A percentile compares a stretch with the other conserved stretches of the same genome.
phyloP scores from a whole-genome alignment of 2,113 vertebrate genomes.

The Channa maculata region DNA sequence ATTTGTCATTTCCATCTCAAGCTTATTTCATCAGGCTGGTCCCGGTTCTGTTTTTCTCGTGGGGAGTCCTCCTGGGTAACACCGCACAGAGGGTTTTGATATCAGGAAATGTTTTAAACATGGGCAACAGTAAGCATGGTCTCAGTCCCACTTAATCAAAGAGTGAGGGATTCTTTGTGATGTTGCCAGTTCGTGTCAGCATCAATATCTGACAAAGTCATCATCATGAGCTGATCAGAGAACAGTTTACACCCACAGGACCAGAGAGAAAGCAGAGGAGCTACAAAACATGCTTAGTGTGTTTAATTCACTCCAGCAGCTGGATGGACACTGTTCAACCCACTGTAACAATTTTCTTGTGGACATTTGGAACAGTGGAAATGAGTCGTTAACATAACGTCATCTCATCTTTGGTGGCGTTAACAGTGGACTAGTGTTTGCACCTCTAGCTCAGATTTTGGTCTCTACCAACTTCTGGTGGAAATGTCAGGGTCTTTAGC shows the following conservation, averaged over 20 bases:
- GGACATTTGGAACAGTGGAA: no score
- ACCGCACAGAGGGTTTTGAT: neutral
- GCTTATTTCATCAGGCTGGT: neutral
- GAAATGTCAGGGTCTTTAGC: no score
- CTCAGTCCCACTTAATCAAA: neutral
- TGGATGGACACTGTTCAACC: neutral
- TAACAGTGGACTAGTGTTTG: no score
- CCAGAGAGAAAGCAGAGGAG: neutral
- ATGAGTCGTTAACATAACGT: no score
- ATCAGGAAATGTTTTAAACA: neutral
- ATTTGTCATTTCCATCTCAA: neutral
- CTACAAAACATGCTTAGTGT: neutral
- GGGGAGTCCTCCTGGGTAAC: neutral
- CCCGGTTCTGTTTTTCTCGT: neutral
- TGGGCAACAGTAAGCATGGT: neutral
- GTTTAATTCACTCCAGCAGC: neutral
- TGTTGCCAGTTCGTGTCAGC: neutral
- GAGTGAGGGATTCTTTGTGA: neutral
- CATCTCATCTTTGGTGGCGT: no score
- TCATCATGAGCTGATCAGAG: neutral
- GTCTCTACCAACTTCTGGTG: no score
- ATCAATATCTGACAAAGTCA: slow-evolving; percentile 1
- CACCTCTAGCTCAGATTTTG: no score
- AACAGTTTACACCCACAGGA: neutral
- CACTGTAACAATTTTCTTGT: neutral